Percentiles rank a stretch among this genome's conserved stretches.
These are phyloP conservation scores for Drosophila repleta DNA, from an alignment of 1,140 invertebrate genomes.

Conservation along the genomic window DNA sequence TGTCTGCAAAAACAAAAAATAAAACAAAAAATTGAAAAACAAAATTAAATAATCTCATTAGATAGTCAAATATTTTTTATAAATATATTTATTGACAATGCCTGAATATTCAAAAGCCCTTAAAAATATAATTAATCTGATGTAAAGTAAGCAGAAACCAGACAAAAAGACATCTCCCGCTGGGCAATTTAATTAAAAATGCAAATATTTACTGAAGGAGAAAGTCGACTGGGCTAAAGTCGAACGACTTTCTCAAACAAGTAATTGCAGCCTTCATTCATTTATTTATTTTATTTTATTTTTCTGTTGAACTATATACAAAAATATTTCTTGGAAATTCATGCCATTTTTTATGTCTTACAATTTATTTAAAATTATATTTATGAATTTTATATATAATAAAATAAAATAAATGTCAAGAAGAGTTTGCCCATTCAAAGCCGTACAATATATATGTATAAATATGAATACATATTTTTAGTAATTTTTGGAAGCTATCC, in stretches of 20 bases:
- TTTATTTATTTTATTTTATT: neutral
- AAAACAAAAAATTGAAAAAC: constrained; percentile 31
- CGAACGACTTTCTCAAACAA: constrained; percentile 15
- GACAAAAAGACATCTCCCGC: neutral
- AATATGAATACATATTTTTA: too few species aligned
- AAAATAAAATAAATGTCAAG: too few species aligned
- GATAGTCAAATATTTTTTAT: neutral
- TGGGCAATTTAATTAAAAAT: constrained; percentile 16
- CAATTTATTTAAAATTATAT: too few species aligned
- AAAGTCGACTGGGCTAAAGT: constrained; percentile 16
- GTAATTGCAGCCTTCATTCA: too few species aligned
- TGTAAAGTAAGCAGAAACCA: neutral
- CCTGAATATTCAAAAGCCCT: neutral
- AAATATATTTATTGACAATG: neutral
- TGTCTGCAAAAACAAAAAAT: constrained; percentile 40
- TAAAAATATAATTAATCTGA: neutral
- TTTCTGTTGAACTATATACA: neutral
- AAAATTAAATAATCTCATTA: constrained; percentile 1
- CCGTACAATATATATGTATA: too few species aligned
- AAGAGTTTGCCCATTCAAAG: too few species aligned
- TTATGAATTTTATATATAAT: too few species aligned
- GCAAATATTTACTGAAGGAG: constrained; percentile 23
- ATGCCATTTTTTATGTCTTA: too few species aligned
- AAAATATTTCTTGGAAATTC: too few species aligned
- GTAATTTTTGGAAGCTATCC: too few species aligned